Conservation (phyloP, 2,797 vertebrate species). For the Labroides dimidiatus region DNA sequence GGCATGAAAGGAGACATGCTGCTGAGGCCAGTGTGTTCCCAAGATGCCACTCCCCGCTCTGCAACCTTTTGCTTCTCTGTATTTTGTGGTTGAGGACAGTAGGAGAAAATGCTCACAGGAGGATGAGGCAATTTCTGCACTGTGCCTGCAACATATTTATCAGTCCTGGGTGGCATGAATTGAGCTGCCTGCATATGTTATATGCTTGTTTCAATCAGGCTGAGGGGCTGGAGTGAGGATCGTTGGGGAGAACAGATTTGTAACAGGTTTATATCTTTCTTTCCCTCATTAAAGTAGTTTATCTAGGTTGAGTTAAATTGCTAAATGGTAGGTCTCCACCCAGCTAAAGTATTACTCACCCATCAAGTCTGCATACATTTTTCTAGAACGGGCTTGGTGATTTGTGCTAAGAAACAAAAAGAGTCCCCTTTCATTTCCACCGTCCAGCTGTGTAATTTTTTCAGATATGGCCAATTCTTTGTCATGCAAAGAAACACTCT, state of each 20-base stretch:
- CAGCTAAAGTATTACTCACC: slow-evolving; percentile 31
- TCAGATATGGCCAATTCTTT: slow-evolving; percentile 74
- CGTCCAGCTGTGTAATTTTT: slow-evolving; percentile 75
- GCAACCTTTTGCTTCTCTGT: slow-evolving; percentile 65
- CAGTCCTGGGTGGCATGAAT: slow-evolving; percentile 55
- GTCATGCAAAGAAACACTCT: slow-evolving; percentile 66
- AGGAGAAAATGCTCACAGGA: slow-evolving; percentile 59
- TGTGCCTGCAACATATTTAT: slow-evolving; percentile 75
- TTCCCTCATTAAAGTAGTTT: slow-evolving; percentile 33
- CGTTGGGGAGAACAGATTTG: slow-evolving; percentile 36
- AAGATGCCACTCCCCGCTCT: slow-evolving; percentile 63
- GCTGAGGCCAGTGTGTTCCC: slow-evolving; percentile 71
- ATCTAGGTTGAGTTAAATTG: slow-evolving; percentile 45
- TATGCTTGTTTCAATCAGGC: slow-evolving; percentile 49
- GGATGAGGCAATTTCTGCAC: slow-evolving; percentile 78
- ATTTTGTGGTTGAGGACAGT: slow-evolving; percentile 63
- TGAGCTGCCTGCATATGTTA: slow-evolving; percentile 45
- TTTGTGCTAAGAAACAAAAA: slow-evolving; percentile 63
- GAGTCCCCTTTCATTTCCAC: slow-evolving; percentile 69
- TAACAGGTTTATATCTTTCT: slow-evolving; percentile 50
- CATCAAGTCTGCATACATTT: slow-evolving; percentile 56
- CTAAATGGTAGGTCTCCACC: slow-evolving; percentile 14
- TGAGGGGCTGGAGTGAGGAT: slow-evolving; percentile 34
- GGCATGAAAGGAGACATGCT: slow-evolving; percentile 81
- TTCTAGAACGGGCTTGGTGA: slow-evolving; percentile 50